These are phyloP conservation scores for Troglohyphantes excavatus DNA, from an alignment of 2,888 invertebrate species.

Conservation along the genomic window DNA sequence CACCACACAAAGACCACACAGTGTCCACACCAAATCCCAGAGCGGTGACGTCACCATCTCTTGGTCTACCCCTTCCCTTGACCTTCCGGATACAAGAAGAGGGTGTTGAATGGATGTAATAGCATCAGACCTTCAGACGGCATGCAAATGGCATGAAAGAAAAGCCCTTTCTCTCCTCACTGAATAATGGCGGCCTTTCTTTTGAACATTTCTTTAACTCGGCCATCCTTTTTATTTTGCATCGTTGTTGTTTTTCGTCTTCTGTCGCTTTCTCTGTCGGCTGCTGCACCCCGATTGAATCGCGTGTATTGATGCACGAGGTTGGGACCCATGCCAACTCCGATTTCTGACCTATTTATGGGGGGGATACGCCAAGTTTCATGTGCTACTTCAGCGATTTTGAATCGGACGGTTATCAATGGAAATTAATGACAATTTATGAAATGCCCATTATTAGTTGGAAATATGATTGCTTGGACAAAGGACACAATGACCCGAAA, in stretches of 20 bases:
- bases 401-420: too few relatives aligned
- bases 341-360: constrained; percentile 15
- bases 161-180: constrained; percentile 8
- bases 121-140: constrained; percentile 26
- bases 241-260: neutral
- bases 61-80: constrained; percentile 5
- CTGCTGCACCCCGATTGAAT: constrained; percentile 7
- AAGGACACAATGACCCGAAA: too few relatives aligned
- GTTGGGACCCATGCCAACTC: constrained; percentile 31
- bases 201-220: neutral
- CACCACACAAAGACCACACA: neutral
- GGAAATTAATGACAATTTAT: too few relatives aligned
- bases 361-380: too few relatives aligned
- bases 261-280: neutral
- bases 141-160: constrained; percentile 20
- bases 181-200: constrained; percentile 52
- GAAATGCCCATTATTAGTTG: too few relatives aligned
- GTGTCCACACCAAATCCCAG: neutral
- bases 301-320: constrained; percentile 41
- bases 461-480: too few relatives aligned
- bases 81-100: constrained; percentile 1
- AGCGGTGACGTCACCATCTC: neutral
- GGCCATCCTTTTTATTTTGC: neutral
- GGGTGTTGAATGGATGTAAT: constrained; percentile 10
- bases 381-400: too few relatives aligned